These are phyloP conservation scores for Microtus richardsoni DNA, from an alignment of 2,113 vertebrate species.

Conservation along the genomic window DNA sequence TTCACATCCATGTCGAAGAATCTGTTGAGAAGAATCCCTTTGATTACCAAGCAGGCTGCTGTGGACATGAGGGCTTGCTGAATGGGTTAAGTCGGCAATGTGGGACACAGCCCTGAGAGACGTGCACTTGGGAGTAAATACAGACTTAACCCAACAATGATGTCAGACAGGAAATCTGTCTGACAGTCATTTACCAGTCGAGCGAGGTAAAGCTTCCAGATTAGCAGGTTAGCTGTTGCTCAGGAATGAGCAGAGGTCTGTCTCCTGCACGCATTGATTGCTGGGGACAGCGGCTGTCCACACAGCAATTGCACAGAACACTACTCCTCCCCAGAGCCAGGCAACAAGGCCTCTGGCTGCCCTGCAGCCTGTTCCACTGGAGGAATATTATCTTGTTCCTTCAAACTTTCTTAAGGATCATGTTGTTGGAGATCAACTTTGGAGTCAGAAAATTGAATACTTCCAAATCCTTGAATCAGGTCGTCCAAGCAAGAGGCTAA, in stretches of 20 bases:
- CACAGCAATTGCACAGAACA: neutral
- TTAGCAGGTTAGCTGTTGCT: conserved; percentile 67
- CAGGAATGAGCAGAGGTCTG: conserved; percentile 73
- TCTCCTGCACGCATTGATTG: conserved; percentile 62
- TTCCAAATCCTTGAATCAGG: conserved; percentile 15
- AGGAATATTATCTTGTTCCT: neutral
- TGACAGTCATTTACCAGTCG: conserved; percentile 40
- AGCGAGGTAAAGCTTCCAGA: conserved; percentile 56
- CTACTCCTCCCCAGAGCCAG: conserved; percentile 67
- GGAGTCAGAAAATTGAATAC: neutral
- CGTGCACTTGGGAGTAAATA: neutral
- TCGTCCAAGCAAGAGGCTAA: neutral
- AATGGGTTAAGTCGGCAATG: neutral
- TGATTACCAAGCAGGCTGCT: neutral
- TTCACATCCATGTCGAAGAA: neutral
- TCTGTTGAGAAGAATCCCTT: neutral
- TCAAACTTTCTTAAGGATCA: neutral
- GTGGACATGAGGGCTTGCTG: neutral
- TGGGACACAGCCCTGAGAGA: neutral
- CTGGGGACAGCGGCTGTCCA: conserved; percentile 63
- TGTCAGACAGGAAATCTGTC: conserved; percentile 60
- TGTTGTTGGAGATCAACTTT: neutral
- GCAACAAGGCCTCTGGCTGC: conserved; percentile 66
- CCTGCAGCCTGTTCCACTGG: neutral
- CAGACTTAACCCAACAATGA: neutral